Base-by-base conservation (phyloP, 53 echinoderm and acorn worm genomes). In the Mesocentrotus franciscanus region DNA sequence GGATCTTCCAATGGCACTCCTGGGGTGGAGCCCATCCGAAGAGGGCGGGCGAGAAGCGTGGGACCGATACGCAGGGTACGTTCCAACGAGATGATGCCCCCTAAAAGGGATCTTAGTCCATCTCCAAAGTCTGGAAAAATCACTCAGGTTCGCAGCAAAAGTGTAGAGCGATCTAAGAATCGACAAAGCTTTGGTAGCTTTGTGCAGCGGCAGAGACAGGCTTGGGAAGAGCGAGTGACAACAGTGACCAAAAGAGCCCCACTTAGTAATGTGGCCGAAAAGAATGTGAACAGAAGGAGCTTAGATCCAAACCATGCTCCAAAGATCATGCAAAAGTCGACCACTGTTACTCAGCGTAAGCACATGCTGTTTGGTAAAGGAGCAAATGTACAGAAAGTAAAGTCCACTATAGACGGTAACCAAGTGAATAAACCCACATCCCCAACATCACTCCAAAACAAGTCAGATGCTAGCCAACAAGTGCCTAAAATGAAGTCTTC, bases 401-500 rank as follows among this genome's bases (percentile, higher is more conserved):
- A 94, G 72, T 39, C 85, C 36, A 94, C 70, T 26, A 68, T 94
- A 57, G 95, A 94, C 42, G 95, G 71, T 68, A 94, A 85, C 70
- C 95, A 85, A 72, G 95, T 94, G 68, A 94, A 29, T 68, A 94
- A 94, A 56, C 95, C 95, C 1, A 94, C 95, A 12, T 94, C 95
- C 36, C 95, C 95, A 68, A 94, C 95, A 0, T 64, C 66, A 26
- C 36, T 85, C 39, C 95, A 85, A 1, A 64, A 85, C 64, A 94
- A 85, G 61, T 71, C 85, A 70, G 95, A 94, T 85, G 85, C 81
- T 81, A 94, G 95, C 95, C 95, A 34, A 94, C 95, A 94, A 94
- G 95, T 94, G 95, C 95, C 94, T 94, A 94, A 94, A 85, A 85
- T 29, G n/a, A 94, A 94, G 85, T 94, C 95, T 94, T 94, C 95